Base-by-base conservation (phyloP, 1,140 invertebrate genomes). In the Nephila pilipes region DNA sequence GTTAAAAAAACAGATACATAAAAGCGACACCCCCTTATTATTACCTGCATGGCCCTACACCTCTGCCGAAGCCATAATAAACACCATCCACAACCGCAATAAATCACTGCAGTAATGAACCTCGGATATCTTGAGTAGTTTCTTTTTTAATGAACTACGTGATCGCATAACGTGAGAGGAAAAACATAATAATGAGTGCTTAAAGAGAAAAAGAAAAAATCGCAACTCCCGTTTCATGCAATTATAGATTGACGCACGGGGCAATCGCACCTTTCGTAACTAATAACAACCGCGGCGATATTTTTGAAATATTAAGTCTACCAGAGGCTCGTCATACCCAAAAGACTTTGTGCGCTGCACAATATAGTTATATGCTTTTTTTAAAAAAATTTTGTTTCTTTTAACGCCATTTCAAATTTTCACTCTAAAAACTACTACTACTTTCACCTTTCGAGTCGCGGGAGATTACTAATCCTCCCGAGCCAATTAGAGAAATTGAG, bases 101-200 rank as follows among this genome's bases (percentile, higher is more conserved):
- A 83, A 83, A 83, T 83, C 81, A 83, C 81, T 83, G 55, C 16
- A 46, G 54, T 83, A 83, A 83, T 83, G 54, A 83, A 83, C 22
- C 81, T 57, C 22, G 81, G 69, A n/a, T 18, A 80, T n/a, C 75
- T 36, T 6, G 46, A n/a, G 46, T 54, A 46, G 18, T 83, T 57
- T 83, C 25, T 46, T 83, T 83, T 83, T 57, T 57, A 83, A 83
- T 83, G 81, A 83, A 83, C 46, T 83, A 83, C 81, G 81, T 83
- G 81, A 83, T 83, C 81, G 54, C 38, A 57, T 55, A 83, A 57
- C 81, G 54, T 54, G 46, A 79, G 54, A 22, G 46, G 5, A 79
- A 18, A 79, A 55, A 83, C 16, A 55, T 57, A 83, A 75, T 75
- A 75, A 75, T 75, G 32, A 75, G 29, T 75, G 29, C 69, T 29